These are phyloP conservation scores for Loxodonta africana DNA, from an alignment of 2,113 vertebrate genomes.

Conservation along the genomic window DNA sequence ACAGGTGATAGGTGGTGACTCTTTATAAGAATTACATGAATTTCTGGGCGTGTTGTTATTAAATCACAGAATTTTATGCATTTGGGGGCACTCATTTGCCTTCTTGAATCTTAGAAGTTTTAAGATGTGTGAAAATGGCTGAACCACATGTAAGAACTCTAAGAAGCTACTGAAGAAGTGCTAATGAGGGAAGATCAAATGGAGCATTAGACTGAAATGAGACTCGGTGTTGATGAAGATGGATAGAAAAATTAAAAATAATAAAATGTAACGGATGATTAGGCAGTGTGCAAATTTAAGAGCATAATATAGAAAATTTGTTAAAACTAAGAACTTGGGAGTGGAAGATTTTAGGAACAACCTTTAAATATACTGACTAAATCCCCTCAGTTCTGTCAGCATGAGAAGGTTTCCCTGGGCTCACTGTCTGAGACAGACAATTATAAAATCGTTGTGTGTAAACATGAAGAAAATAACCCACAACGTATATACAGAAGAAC, in stretches of 20 bases:
- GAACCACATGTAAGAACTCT: background rate
- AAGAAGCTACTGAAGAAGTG: background rate
- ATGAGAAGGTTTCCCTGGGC: background rate
- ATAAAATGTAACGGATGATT: background rate
- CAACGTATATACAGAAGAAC: background rate
- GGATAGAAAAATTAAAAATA: background rate
- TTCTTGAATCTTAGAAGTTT: slow-evolving; percentile 39
- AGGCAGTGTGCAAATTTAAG: background rate
- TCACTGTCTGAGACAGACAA: background rate
- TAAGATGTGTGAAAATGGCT: slow-evolving; percentile 33
- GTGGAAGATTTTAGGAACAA: background rate
- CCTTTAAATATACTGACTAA: background rate
- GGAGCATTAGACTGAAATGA: background rate
- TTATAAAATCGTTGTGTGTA: background rate
- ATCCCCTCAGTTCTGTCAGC: background rate
- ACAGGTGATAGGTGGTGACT: background rate
- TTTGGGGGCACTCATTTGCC: background rate
- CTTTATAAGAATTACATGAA: background rate
- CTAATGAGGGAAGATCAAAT: background rate
- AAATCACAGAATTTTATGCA: background rate
- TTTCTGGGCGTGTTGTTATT: background rate
- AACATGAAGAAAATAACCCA: slow-evolving; percentile 22
- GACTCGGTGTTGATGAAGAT: background rate
- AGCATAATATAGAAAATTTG: background rate
- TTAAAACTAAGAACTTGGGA: background rate